Conservation (phyloP, 2,888 invertebrate species). For the Eumacrocentrus americanus region DNA sequence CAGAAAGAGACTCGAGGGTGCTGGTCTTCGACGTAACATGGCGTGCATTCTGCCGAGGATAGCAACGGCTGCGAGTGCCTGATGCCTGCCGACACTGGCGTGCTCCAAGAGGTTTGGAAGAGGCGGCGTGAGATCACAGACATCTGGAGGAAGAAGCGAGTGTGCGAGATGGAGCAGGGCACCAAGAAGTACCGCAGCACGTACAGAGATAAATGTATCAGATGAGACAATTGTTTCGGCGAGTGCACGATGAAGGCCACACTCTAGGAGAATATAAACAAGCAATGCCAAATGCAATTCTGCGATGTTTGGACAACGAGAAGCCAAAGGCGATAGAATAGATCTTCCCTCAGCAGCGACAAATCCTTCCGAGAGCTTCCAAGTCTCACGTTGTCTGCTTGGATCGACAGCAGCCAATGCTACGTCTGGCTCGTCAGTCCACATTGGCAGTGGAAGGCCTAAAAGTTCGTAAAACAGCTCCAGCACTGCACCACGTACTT, state of each 20-base stretch:
- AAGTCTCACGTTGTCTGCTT: conserved; percentile 71
- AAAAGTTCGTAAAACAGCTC: conserved; percentile 91
- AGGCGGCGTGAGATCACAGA: conserved; percentile 82
- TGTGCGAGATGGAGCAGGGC: conserved; percentile 88
- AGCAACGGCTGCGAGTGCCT: conserved; percentile 82
- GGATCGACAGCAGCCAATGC: conserved; percentile 90
- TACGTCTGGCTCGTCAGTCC: conserved; percentile 91
- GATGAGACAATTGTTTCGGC: conserved; percentile 90
- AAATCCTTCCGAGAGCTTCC: conserved; percentile 92
- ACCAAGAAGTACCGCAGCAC: conserved; percentile 87
- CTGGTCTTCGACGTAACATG: conserved; percentile 80
- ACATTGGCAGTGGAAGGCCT: conserved; percentile 84
- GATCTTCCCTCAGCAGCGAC: conserved; percentile 90
- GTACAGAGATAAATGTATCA: conserved; percentile 87
- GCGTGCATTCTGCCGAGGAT: conserved; percentile 80
- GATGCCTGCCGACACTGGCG: conserved; percentile 79
- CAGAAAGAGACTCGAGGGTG: conserved; percentile 82
- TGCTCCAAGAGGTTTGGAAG: conserved; percentile 82
- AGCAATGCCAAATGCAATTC: conserved; percentile 90
- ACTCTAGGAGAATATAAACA: conserved; percentile 86
- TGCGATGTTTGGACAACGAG: conserved; percentile 85
- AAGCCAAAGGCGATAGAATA: conserved; percentile 84
- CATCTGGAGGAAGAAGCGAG: conserved; percentile 83
- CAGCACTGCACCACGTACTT: conserved; percentile 90
- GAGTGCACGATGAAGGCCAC: conserved; percentile 84